Base-by-base conservation (phyloP, 2,888 invertebrate species). In the Epirrhoe tristata region DNA sequence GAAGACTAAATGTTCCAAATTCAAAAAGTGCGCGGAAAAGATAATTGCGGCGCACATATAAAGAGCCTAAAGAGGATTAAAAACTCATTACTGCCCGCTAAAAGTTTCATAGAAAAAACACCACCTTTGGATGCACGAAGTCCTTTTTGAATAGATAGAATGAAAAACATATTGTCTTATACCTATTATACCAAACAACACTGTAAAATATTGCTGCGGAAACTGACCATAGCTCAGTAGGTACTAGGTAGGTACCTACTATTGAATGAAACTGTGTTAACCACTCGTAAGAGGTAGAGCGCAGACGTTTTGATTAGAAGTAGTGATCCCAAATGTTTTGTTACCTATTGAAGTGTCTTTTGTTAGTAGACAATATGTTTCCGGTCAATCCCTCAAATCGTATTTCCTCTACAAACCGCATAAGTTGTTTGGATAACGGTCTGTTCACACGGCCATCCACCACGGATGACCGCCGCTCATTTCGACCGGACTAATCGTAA, bases 401-500 rank as follows among this genome's bases (percentile, higher is more conserved):
- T 67, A 74, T 77, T 80, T 79, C 75, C 76, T 79, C 75, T 73
- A 58, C 70, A 80, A 83, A 86, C 79, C 81, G 83, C 82, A 83
- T 82, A 84, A 86, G 82, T 80, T 86, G 85, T 90, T 90, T 86
- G 80, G 70, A 80, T 89, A 91, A 90, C 91, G 91, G 91, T 68
- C 80, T 82, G 86, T 90, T 93, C 92, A 88, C 93, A 93, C 93
- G 93, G 90, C 83, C 86, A 87, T 90, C 89, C 74, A 83, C 87
- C 85, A 89, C 87, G 91, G 93, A 87, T 87, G 91, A 93, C 88
- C 89, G 90, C 87, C 77, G 82, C 85, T 89, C 84, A 87, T 91
- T 91, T 87, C 84, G 86, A 85, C 87, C 87, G 87, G 85, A 85
- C 86, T 88, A 92, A 93, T 93, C 90, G 89, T 90, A 91, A 93